Evolutionary conservation across 2,113 vertebrate species (phyloP), one percentile per base, ranked within the genome.

Genomic region (Neoarius graeffei): DNA sequence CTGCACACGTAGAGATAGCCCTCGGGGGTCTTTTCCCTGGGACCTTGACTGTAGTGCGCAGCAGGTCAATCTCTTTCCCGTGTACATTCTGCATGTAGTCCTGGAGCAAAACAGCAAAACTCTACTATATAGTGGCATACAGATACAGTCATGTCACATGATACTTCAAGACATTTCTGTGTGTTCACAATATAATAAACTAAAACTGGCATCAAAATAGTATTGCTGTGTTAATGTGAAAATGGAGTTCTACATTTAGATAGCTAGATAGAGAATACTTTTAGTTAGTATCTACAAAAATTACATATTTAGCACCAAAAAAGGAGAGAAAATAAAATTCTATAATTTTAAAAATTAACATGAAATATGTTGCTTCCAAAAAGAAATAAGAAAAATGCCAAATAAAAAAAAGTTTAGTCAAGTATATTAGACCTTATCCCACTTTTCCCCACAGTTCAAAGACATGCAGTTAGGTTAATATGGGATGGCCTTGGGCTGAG

Each of bases 61-160:
- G 96, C 69, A 99, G 94, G 90, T 99, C 98, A 0, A 99, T 97
- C 93, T 99, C 98, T 71, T 99, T 99, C 2, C 98, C 98, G 0
- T 99, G 98, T 59, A 99, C 96, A 0, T 99, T 99, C 95, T 99
- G 98, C 98, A 99, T 99, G 90, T 99, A 99, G 91, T 99, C 98
- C 98, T 99, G 93, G 25, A 86, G 20, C 42, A 82, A 23, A 50
- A 76, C 19, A 19, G 66, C 54, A 20, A 62, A 48, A 35, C 30
- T 17, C 4, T 19, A 57, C 25, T 5, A 2, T 14, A 59, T 5
- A 81, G 25, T 17, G 52, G 4, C 14, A 57, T 0, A 4, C 13
- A 20, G 14, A 1, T 0, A 25, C 14, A 15, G 50, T 67, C n/a
- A 71, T 74, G 48, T 23, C 15, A 6, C 0, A 42, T 42, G 74